Percentiles rank a stretch among this genome's conserved stretches.
Conservation (phyloP, 2,888 invertebrate genomes). For the Caenorhabditis becei region DNA sequence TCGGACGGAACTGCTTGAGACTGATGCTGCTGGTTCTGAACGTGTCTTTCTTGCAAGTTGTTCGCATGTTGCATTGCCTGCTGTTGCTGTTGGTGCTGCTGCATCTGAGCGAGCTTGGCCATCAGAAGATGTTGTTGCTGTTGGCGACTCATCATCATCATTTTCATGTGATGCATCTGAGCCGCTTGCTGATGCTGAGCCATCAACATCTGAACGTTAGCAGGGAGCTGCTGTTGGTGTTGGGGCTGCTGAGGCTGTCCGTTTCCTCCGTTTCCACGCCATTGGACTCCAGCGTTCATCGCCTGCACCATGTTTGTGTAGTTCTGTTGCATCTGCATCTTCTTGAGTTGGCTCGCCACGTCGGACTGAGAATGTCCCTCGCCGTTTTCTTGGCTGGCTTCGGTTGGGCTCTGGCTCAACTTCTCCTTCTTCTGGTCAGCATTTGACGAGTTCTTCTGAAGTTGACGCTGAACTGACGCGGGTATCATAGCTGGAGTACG, state of each 20-base stretch:
- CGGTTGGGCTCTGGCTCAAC: slow-evolving; percentile 37
- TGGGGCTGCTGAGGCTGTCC: slow-evolving; percentile 27
- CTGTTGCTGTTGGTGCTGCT: slow-evolving; percentile 59
- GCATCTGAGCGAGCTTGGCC: slow-evolving; percentile 49
- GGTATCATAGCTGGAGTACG: slow-evolving; percentile 66
- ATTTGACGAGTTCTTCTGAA: slow-evolving; percentile 62
- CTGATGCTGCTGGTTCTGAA: slow-evolving; percentile 26
- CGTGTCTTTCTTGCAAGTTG: slow-evolving; percentile 37
- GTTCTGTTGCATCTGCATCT: slow-evolving; percentile 69
- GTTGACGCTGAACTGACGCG: slow-evolving; percentile 70
- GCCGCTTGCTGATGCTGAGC: slow-evolving; percentile 55
- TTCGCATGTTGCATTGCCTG: too few species aligned
- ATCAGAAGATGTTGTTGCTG: slow-evolving; percentile 61
- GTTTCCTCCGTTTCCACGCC: slow-evolving; percentile 25
- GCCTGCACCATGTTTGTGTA: slow-evolving; percentile 69
- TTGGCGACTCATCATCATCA: slow-evolving; percentile 52
- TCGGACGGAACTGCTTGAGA: slow-evolving; percentile 35
- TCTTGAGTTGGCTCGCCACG: slow-evolving; percentile 44
- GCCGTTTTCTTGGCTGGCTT: slow-evolving; percentile 3
- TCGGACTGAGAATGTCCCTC: slow-evolving; percentile 23
- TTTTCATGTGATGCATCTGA: slow-evolving; percentile 51
- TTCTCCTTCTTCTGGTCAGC: slow-evolving; percentile 61
- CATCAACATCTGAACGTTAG: slow-evolving; percentile 54
- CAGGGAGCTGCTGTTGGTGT: slow-evolving; percentile 37
- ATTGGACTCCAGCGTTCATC: slow-evolving; percentile 67